Evolutionary conservation across 1,140 invertebrate species (phyloP), one percentile per base, ranked within the genome.

Genomic region (Cecropterus lyciades): DNA sequence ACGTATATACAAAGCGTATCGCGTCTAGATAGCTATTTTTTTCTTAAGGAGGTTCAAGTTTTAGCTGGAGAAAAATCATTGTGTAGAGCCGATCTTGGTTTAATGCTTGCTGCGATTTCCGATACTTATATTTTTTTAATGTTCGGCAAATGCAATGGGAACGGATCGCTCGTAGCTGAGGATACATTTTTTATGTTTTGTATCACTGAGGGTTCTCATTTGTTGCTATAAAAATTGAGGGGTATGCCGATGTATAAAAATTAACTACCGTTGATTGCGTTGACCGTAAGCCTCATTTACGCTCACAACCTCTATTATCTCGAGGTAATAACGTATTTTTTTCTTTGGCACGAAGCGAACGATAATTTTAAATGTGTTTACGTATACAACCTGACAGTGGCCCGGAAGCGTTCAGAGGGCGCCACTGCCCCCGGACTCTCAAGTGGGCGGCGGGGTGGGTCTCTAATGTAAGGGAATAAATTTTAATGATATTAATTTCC

Each of bases 281-380:
- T 60, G 45, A 37, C 17, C 16, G 33, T 51, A 63, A 51, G 55
- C 55, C 10, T 63, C 15, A 37, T 51, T 62, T 37, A 45, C 69
- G 68, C 48, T 46, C 65, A 45, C 65, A 72, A 37, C 59, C 16
- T 63, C 67, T 57, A 52, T 65, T 69, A 59, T 59, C 37, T 52
- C 20, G 40, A 67, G 17, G 11, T 56, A 57, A 69, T 64, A 56
- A 53, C 63, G 49, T 46, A 66, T 79, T 70, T 73, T 57, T 63
- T 63, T 52, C 33, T 16, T 49, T 52, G n/a, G 60, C 33, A 72
- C 70, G 57, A 71, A 63, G 65, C 60, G 69, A 64, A 71, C 73
- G 79, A 79, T 82, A 80, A 83, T 85, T 83, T 80, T 77, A 78
- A 84, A 83, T 65, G 67, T 85, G 77, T 85, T 82, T 81, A 81